phyloP scores from a whole-genome alignment of 2,888 invertebrate species.

The Ellobium chinense region DNA sequence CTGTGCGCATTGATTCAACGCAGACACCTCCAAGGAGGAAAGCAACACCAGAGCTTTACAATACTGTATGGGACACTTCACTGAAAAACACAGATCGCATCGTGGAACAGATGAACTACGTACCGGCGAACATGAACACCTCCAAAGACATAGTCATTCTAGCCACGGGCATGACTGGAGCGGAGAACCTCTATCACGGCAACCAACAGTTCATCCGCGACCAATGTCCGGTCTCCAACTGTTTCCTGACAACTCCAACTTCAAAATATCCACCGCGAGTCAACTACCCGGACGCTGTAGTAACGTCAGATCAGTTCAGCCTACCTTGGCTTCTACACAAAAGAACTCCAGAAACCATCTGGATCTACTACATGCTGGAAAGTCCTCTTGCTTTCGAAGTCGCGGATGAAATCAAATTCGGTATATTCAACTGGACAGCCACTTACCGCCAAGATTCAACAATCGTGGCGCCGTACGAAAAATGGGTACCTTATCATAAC shows the following conservation, averaged over 20 bases:
- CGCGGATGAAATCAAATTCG: fast-evolving
- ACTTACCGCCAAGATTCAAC: conserved; percentile 96
- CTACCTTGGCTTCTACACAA: neutral
- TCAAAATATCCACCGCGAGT: too few species aligned
- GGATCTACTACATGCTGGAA: conserved; percentile 95
- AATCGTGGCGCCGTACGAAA: conserved; percentile 96
- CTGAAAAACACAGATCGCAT: conserved; percentile 1
- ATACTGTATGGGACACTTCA: conserved; percentile 1
- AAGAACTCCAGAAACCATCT: conserved; percentile 82
- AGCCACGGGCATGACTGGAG: neutral
- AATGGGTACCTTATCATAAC: conserved; percentile 87
- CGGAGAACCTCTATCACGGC: neutral
- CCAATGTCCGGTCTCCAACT: neutral
- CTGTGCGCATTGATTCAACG: too few species aligned
- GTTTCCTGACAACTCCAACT: neutral
- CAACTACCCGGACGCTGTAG: neutral
- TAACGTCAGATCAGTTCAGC: neutral
- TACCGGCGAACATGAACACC: neutral
- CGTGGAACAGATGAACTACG: neutral
- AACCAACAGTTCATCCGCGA: neutral
- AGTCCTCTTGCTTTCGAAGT: conserved; percentile 83
- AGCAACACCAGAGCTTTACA: neutral
- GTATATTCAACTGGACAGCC: conserved; percentile 95
- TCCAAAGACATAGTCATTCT: neutral
- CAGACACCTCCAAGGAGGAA: too few species aligned